Evolutionary conservation across 2,113 vertebrate species (phyloP).

Genomic region (Neopipo cinnamomea): DNA sequence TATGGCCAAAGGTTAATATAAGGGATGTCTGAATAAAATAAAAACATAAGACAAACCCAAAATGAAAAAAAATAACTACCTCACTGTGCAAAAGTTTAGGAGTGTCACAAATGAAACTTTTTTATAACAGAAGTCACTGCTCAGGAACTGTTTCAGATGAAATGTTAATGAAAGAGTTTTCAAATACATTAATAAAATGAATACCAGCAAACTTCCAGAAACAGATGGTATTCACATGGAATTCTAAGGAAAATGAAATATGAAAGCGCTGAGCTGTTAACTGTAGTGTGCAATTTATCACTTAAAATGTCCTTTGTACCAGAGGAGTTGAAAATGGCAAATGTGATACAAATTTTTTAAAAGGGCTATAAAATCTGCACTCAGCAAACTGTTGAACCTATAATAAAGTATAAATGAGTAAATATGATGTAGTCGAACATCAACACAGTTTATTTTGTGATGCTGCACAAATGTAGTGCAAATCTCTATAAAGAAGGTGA

Average conservation of each 20-base stretch:
- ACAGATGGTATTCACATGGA: not conserved
- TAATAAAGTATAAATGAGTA: not conserved
- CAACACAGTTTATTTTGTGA: not conserved
- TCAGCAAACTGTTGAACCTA: not conserved
- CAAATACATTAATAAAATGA: not conserved
- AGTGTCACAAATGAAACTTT: not conserved
- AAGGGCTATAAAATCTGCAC: not conserved
- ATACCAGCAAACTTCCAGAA: constrained; percentile 6
- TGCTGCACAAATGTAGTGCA: not conserved
- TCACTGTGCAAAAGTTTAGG: not conserved
- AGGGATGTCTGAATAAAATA: not conserved
- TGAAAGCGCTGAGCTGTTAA: constrained; percentile 19
- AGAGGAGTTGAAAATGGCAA: constrained; percentile 4
- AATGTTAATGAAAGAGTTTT: not conserved
- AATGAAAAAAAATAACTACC: not conserved
- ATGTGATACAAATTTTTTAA: not conserved
- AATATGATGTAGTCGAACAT: not conserved
- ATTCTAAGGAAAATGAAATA: not conserved
- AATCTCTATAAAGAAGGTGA: not conserved
- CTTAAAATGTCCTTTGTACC: not conserved
- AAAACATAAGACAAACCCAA: not conserved
- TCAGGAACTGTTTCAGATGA: not conserved
- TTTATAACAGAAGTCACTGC: not conserved
- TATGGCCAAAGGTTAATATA: not conserved
- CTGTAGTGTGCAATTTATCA: not conserved